phyloP scores from a whole-genome alignment of 1,140 invertebrate species.

The Battus philenor region DNA sequence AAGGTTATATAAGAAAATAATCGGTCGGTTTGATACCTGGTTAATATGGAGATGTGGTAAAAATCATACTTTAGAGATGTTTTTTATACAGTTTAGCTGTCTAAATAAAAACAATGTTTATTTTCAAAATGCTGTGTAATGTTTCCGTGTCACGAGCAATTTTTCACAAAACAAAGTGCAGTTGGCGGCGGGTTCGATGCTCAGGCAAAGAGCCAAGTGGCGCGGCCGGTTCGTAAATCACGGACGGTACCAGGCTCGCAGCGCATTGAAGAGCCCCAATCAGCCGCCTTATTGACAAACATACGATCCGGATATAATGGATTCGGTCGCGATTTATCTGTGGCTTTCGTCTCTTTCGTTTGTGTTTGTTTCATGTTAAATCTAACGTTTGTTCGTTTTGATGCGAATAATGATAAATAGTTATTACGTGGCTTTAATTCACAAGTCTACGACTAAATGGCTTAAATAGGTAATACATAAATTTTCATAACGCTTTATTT shows the following conservation, averaged over 20 bases:
- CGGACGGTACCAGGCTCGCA: constrained; percentile 54
- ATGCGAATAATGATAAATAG: too few relatives aligned
- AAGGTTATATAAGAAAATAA: too few relatives aligned
- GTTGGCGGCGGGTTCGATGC: constrained; percentile 44
- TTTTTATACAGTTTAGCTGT: background rate
- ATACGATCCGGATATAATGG: constrained; percentile 63
- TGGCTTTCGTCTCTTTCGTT: constrained; percentile 40
- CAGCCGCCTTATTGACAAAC: constrained; percentile 71
- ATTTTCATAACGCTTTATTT: too few relatives aligned
- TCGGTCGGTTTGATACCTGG: too few relatives aligned
- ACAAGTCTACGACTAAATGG: too few relatives aligned
- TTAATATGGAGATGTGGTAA: background rate
- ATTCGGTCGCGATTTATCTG: constrained; percentile 58
- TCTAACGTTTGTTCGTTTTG: constrained; percentile 32
- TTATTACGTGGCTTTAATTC: too few relatives aligned
- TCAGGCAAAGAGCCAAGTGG: constrained; percentile 65
- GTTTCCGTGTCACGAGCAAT: constrained; percentile 52
- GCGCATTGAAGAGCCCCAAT: constrained; percentile 61
- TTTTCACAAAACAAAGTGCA: constrained; percentile 58
- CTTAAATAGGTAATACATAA: too few relatives aligned
- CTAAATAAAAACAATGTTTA: constrained; percentile 6
- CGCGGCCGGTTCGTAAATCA: constrained; percentile 62
- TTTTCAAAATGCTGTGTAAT: constrained; percentile 21
- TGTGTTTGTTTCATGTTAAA: constrained; percentile 46
- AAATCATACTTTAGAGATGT: background rate